Evolutionary conservation across 2,113 vertebrate species (phyloP).

Genomic region (Mormoops blainvillei): DNA sequence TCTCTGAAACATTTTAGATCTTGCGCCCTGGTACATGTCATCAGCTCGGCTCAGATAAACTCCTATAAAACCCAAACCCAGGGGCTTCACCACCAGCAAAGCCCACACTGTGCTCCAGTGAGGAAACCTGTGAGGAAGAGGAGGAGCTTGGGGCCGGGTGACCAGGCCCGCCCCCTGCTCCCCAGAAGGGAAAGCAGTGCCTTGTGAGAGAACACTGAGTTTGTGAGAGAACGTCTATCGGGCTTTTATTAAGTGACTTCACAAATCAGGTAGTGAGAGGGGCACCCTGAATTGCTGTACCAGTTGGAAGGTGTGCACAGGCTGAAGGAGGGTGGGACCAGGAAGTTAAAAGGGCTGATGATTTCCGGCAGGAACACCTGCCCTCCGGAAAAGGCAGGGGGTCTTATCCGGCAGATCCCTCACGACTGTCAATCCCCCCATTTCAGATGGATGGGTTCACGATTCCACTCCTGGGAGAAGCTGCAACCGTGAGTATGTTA

Average conservation of each 20-base stretch:
- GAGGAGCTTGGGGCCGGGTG: no score
- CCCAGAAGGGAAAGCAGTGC: not conserved
- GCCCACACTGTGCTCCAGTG: rapidly evolving
- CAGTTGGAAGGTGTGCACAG: not conserved
- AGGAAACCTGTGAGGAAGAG: not conserved
- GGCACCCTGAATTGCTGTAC: not conserved
- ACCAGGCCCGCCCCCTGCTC: no score
- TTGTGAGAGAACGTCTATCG: not conserved
- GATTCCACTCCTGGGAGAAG: not conserved
- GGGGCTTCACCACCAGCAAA: rapidly evolving
- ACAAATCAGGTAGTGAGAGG: not conserved
- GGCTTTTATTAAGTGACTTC: not conserved
- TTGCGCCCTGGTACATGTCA: not conserved
- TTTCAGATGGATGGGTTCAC: not conserved
- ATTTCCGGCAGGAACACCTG: not conserved
- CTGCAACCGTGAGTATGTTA: not conserved
- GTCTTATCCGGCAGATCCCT: not conserved
- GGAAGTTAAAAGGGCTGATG: not conserved
- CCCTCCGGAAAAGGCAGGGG: no score
- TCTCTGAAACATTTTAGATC: not conserved
- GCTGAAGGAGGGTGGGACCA: not conserved
- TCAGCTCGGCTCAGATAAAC: not conserved
- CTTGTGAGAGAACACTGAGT: not conserved
- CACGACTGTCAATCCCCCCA: not conserved
- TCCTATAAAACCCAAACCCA: not conserved